Conservation (phyloP, 2,113 vertebrate genomes). For the Xenopus borealis region DNA sequence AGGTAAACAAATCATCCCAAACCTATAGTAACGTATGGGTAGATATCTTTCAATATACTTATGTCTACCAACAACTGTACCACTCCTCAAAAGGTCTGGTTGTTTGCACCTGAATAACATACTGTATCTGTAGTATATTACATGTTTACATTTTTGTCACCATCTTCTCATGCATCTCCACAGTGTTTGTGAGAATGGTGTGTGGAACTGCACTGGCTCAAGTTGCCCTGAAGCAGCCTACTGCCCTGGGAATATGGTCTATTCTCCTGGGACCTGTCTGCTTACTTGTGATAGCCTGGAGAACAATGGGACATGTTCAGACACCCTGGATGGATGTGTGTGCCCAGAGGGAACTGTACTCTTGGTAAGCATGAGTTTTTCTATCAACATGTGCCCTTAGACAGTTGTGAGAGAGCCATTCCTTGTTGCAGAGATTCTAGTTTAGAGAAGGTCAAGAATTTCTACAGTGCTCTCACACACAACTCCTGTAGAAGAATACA, state of each 20-base stretch:
- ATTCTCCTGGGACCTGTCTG: conserved; percentile 72
- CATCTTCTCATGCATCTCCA: background rate
- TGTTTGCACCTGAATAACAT: no score
- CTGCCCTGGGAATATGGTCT: conserved; percentile 74
- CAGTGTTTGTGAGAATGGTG: conserved; percentile 69
- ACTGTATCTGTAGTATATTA: no score
- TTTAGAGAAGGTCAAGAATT: no score
- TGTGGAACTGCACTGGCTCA: conserved; percentile 71
- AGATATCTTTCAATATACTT: no score
- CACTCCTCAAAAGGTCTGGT: background rate
- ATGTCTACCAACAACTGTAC: background rate
- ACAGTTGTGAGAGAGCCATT: no score
- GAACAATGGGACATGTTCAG: conserved; percentile 57
- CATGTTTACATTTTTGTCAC: background rate
- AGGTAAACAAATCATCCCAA: no score
- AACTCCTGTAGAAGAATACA: background rate
- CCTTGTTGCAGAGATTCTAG: no score
- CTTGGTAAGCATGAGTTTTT: conserved; percentile 61
- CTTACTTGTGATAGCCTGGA: conserved; percentile 73
- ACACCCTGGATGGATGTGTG: conserved; percentile 71
- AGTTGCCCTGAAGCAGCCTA: conserved; percentile 59
- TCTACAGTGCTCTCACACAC: no score
- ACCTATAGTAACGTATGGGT: no score
- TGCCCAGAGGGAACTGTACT: conserved; percentile 76
- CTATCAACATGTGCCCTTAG: background rate